phyloP scores from a whole-genome alignment of 64 coral and sea anemone genomes.

The Anthopleura sola region DNA sequence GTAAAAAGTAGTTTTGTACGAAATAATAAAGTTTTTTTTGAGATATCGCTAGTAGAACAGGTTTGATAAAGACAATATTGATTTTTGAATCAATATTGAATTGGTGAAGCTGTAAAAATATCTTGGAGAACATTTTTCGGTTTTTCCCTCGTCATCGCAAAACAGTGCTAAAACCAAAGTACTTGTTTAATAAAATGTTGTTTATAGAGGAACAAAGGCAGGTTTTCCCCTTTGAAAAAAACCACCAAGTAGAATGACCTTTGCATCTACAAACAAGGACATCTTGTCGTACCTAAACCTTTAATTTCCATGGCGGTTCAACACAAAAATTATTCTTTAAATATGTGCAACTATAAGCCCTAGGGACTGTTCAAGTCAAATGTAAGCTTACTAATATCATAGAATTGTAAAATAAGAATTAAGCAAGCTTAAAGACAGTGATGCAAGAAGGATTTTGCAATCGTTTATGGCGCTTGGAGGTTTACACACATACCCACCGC shows the following conservation, averaged over 20 bases:
- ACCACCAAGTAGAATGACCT: neutral
- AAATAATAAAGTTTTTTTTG: too few relatives aligned
- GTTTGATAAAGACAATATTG: neutral
- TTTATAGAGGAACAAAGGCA: neutral
- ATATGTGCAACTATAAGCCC: neutral
- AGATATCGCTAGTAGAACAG: too few relatives aligned
- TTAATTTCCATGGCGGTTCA: neutral
- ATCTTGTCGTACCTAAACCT: neutral
- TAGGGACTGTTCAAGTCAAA: too few relatives aligned
- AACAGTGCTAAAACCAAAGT: neutral
- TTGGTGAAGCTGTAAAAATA: neutral
- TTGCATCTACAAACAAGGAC: neutral
- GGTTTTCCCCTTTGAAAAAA: neutral
- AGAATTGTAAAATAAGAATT: neutral
- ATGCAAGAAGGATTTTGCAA: neutral
- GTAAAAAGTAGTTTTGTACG: too few relatives aligned
- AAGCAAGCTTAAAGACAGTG: too few relatives aligned
- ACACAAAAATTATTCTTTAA: neutral
- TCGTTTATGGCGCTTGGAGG: neutral
- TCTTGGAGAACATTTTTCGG: neutral
- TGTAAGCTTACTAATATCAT: neutral
- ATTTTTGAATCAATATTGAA: too few relatives aligned
- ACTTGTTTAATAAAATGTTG: neutral
- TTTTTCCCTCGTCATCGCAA: neutral
- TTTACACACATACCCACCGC: neutral